Base-by-base conservation (phyloP, 1,140 invertebrate species). In the Geopemphigus sp. region DNA sequence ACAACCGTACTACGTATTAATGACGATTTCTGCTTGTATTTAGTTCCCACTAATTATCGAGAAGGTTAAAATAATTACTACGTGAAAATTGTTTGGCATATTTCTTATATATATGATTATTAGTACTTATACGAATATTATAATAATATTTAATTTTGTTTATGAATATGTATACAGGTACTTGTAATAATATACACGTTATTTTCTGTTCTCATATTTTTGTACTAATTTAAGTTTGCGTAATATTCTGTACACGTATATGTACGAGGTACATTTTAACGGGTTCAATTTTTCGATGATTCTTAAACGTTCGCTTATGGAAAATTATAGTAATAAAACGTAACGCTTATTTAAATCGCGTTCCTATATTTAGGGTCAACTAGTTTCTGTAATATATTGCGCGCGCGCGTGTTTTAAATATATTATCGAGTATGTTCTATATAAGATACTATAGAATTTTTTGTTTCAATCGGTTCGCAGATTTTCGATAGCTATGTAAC, bases 261-360 rank as follows among this genome's bases (percentile, higher is more conserved):
- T 10, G 11, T 24, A 56, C 2, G 24, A 24, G 11, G 39, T 47
- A 68, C 0, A 68, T 24, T 68, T 68, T 68, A 68, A 68, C 50
- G 45, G 50, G 50, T 3, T 17, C 12, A 22, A 17, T 14, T 68
- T 50, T 15, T 26, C 8, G 17, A 19, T 19, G 15, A 68, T 68
- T 68, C 50, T 26, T 24, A 68, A 68, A 68, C 24, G 45, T 68
- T 47, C 14, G 45, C 8, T 19, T 50, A 5, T 26, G 26, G 1
- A 50, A 50, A 68, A 68, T 68, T 50, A 68, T 68, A 50, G 39
- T 68, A 26, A 68, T 68, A 68, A 68, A 50, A 22, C 24, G 50
- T 68, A 68, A 68, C 15, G 10, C 2, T 50, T 26, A 26, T 68
- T 68, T 50, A 50, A 68, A 50, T 68, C 22, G 22, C 10, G 39